Conservation (phyloP, 2,797 vertebrate species). For the Anguilla marmorata region DNA sequence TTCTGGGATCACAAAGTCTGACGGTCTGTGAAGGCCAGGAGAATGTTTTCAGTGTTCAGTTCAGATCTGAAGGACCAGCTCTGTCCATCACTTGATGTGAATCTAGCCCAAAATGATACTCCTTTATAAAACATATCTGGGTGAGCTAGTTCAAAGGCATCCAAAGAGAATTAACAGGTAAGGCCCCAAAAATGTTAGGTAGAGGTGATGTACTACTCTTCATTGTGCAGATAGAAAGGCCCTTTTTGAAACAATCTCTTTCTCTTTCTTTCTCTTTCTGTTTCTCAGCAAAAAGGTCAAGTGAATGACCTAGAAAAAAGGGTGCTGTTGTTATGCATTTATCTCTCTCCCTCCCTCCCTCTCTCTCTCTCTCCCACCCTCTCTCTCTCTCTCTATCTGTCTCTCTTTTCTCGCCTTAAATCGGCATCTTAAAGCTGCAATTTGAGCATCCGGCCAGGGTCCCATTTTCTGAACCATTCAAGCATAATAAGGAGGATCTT, state of each 20-base stretch:
- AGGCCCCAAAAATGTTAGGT: conserved; percentile 44
- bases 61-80: background rate
- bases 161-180: conserved; percentile 44
- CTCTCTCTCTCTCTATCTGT: background rate
- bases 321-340: conserved; percentile 63
- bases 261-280: conserved; percentile 50
- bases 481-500: conserved; percentile 75
- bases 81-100: conserved; percentile 12
- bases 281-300: conserved; percentile 69
- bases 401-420: conserved; percentile 70
- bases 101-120: conserved; percentile 44
- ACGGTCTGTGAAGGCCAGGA: conserved; percentile 27
- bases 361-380: background rate
- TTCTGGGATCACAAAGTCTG: conserved; percentile 28
- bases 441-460: conserved; percentile 75
- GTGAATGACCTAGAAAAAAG: conserved; percentile 64
- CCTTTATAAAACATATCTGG: conserved; percentile 54
- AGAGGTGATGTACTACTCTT: conserved; percentile 39
- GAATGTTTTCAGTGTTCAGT: background rate
- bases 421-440: conserved; percentile 72
- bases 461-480: conserved; percentile 76
- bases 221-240: conserved; percentile 44
- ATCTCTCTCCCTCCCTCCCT: conserved; percentile 15
- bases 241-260: conserved; percentile 54
- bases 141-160: conserved; percentile 61